These are phyloP conservation scores for Tetranychus urticae DNA, from an alignment of 1,140 invertebrate genomes.

Conservation along the genomic window DNA sequence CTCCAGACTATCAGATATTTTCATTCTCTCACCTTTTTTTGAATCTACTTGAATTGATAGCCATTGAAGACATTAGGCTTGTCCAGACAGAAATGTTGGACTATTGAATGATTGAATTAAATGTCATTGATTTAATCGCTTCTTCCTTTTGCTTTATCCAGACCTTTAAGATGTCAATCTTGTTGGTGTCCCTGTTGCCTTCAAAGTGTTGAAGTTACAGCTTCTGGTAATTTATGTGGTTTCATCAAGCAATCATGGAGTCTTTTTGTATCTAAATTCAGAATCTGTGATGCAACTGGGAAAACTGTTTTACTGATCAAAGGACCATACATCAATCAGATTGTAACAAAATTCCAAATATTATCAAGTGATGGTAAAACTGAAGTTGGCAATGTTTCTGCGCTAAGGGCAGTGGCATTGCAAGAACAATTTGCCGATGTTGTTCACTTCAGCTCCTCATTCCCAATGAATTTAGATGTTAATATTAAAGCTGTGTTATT, in stretches of 20 bases:
- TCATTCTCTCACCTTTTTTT: too few relatives aligned
- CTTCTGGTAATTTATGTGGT: conserved; percentile 40
- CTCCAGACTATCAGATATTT: too few relatives aligned
- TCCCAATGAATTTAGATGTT: too few relatives aligned
- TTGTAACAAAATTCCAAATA: conserved; percentile 45
- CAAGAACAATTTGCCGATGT: too few relatives aligned
- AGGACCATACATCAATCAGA: conserved; percentile 55
- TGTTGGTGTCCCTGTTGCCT: conserved; percentile 63
- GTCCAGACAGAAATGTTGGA: too few relatives aligned
- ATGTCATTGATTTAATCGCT: too few relatives aligned
- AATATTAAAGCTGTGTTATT: too few relatives aligned
- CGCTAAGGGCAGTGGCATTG: conserved; percentile 42
- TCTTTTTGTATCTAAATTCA: conserved; percentile 45
- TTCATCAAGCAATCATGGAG: conserved; percentile 63
- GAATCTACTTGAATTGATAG: too few relatives aligned
- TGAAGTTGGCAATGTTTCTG: conserved; percentile 42
- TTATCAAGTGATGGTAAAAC: conserved; percentile 1
- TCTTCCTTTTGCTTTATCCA: neutral
- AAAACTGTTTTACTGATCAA: conserved; percentile 25
- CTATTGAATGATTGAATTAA: too few relatives aligned
- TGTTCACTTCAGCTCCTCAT: too few relatives aligned
- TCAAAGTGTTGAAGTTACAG: conserved; percentile 44
- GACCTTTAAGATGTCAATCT: conserved; percentile 42
- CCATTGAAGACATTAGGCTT: too few relatives aligned
- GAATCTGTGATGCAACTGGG: conserved; percentile 50